Evolutionary conservation across 2,888 invertebrate species (phyloP).

Genomic region (Oligia fasciuncula): DNA sequence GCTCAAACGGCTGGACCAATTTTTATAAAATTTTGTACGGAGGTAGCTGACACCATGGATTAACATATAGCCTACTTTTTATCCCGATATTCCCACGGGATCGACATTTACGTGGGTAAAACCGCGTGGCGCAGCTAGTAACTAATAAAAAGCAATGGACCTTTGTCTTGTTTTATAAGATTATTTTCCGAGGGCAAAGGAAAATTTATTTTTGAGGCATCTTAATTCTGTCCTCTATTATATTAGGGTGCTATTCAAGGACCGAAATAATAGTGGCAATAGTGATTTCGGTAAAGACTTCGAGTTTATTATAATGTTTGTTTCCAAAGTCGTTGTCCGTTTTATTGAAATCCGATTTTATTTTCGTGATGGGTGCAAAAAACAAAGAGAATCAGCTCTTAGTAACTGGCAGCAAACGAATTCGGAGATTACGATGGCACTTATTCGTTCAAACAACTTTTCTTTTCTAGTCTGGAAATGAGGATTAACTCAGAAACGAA

Average conservation of each 20-base stretch:
- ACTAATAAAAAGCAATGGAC: slow-evolving; percentile 58
- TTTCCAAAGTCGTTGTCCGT: slow-evolving; percentile 52
- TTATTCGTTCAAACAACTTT: slow-evolving; percentile 50
- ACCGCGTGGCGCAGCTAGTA: too few relatives aligned
- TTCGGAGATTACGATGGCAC: slow-evolving; percentile 32
- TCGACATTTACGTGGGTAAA: too few relatives aligned
- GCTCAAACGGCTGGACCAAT: too few relatives aligned
- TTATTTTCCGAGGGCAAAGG: slow-evolving; percentile 29
- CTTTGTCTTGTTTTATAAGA: slow-evolving; percentile 33
- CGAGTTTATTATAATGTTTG: slow-evolving; percentile 51
- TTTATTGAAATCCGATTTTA: slow-evolving; percentile 62
- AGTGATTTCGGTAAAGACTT: slow-evolving; percentile 52
- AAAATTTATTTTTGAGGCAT: slow-evolving; percentile 34
- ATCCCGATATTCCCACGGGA: too few relatives aligned
- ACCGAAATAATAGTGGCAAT: slow-evolving; percentile 40
- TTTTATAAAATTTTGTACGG: too few relatives aligned
- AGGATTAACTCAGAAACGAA: slow-evolving; percentile 44
- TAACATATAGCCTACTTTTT: too few relatives aligned
- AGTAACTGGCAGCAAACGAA: slow-evolving; percentile 43
- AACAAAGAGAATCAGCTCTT: slow-evolving; percentile 37
- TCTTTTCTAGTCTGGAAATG: slow-evolving; percentile 28
- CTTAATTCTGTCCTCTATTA: slow-evolving; percentile 36
- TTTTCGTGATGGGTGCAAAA: slow-evolving; percentile 43
- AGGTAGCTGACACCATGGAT: too few relatives aligned
- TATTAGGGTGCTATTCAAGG: slow-evolving; percentile 44